Evolutionary conservation across 2,888 invertebrate species (phyloP), one percentile per base, ranked within the genome.

Genomic region (Cinara cedri): DNA sequence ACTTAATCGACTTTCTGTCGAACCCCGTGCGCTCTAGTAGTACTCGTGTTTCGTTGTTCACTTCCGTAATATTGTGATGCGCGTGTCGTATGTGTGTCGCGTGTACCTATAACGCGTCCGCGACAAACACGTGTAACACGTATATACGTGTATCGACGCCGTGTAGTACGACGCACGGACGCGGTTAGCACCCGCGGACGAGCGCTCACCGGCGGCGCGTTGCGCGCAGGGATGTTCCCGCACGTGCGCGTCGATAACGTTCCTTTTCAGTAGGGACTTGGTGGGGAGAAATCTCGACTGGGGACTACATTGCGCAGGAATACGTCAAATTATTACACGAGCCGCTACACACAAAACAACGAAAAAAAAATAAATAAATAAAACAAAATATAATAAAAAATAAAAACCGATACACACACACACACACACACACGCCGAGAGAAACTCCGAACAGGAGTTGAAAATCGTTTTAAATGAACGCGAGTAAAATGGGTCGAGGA

Each of bases 291-390:
- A 80, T 63, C 70, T 71, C 62, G 66, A 57, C 46, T 46, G 21
- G 42, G 62, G 71, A 46, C n/a, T n/a, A n/a, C 78, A 57, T 44
- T 78, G 71, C 70, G 71, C 63, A 65, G 75, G 71, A 26, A 81
- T 81, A 70, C 63, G 42, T 55, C 68, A 51, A 65, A 49, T 60
- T 62, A n/a, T n/a, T n/a, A n/a, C n/a, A 42, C 14, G 19, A 78
- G 62, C 46, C 60, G n/a, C 55, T 71, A 72, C 74, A 65, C 42
- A 63, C 24, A 49, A 72, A 24, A 46, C 26, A 24, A n/a, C 3
- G 19, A 19, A n/a, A n/a, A 10, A 9, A 26, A 60, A 26, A 26
- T 6, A 16, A 13, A 19, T n/a, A 55, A 26, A 26, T n/a, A 16
- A 13, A 19, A 34, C 34, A 55, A 54, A 54, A 54, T n/a, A 51